A percentile compares a stretch with the other conserved stretches of the same genome.
Conservation (phyloP, 2,888 invertebrate genomes). For the Drosophila pullipes region DNA sequence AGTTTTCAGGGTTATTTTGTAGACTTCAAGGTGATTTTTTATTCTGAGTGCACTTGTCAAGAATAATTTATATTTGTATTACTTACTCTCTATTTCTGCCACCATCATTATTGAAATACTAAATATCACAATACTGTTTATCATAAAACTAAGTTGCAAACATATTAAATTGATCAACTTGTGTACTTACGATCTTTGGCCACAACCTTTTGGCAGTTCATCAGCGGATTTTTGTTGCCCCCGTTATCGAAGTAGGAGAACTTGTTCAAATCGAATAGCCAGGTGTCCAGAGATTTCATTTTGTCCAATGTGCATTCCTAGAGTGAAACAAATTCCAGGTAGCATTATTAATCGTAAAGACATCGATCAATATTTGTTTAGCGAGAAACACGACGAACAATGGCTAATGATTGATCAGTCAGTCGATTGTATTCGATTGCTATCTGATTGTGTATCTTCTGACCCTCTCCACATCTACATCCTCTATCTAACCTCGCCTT, state of each 20-base stretch:
- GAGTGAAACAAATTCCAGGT: conserved; percentile 18
- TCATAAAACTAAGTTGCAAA: not conserved
- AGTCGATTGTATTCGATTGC: conserved; percentile 12
- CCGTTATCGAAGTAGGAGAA: conserved; percentile 82
- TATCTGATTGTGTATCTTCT: conserved; percentile 5
- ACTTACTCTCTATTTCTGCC: not conserved
- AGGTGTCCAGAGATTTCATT: conserved; percentile 83
- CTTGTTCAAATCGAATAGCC: conserved; percentile 85
- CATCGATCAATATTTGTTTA: conserved; percentile 31
- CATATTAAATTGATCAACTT: not conserved
- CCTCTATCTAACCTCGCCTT: not conserved
- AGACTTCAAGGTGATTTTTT: not conserved
- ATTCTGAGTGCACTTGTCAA: not conserved
- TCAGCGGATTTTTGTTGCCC: conserved; percentile 80
- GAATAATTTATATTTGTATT: not conserved
- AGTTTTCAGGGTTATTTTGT: not conserved
- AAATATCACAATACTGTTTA: not conserved
- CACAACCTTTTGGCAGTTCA: conserved; percentile 85
- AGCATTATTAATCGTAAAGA: conserved; percentile 12
- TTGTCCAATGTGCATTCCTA: conserved; percentile 83
- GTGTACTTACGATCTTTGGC: conserved; percentile 83
- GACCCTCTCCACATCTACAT: not conserved
- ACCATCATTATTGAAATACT: not conserved
- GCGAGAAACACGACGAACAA: conserved; percentile 25
- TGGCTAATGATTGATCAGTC: conserved; percentile 41